Conservation (phyloP, 2,888 invertebrate species). For the Oeneis ivallda region DNA sequence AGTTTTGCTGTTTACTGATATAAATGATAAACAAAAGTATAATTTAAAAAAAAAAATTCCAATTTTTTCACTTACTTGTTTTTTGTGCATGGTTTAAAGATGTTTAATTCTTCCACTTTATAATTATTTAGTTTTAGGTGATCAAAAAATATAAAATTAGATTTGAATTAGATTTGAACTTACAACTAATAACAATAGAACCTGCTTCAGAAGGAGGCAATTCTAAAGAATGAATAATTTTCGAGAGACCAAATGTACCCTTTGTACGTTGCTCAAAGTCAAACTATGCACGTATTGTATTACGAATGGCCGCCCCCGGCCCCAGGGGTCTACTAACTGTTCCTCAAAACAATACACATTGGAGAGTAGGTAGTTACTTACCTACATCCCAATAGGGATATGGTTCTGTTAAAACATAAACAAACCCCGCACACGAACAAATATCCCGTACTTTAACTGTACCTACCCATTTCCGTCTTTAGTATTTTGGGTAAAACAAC, state of each 20-base stretch:
- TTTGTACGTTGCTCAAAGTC: slow-evolving; percentile 10
- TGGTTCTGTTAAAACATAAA: slow-evolving; percentile 33
- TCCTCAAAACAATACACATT: slow-evolving; percentile 37
- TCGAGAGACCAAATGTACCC: background rate
- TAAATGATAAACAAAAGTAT: no score
- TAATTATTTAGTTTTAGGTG: no score
- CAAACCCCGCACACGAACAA: slow-evolving; percentile 3
- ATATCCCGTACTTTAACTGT: background rate
- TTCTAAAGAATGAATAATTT: slow-evolving; percentile 2
- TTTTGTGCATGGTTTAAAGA: no score
- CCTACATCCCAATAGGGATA: slow-evolving; percentile 22
- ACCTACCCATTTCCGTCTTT: background rate
- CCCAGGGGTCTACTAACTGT: slow-evolving; percentile 37
- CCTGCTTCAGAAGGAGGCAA: background rate
- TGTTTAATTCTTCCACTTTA: no score
- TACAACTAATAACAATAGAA: background rate
- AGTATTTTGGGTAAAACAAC: slow-evolving; percentile 16
- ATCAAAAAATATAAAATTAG: no score
- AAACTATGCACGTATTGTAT: slow-evolving; percentile 25
- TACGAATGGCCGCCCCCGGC: slow-evolving; percentile 32
- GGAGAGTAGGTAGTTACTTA: slow-evolving; percentile 22
- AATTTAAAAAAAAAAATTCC: no score
- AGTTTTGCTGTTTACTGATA: no score
- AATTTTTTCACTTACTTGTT: no score
- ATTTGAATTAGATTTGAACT: no score